phyloP scores from a whole-genome alignment of 2,113 vertebrate genomes.

The Amphilophus citrinellus region DNA sequence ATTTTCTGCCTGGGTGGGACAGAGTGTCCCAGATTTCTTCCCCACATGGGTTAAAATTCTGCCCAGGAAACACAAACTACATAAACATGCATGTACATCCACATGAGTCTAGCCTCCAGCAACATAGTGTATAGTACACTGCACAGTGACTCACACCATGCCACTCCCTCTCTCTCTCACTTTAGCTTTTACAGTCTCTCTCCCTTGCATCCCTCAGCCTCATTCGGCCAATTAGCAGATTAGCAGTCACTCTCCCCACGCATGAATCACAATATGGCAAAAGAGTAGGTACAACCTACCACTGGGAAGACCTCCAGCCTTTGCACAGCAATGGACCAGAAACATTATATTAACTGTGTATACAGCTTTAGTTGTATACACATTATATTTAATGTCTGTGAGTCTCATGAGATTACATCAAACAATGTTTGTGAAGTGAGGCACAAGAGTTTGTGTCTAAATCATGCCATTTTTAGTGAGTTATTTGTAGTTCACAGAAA shows the following conservation, averaged over 20 bases:
- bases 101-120: conserved; percentile 32
- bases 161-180: conserved; percentile 3
- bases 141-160: conserved; percentile 21
- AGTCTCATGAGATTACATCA: conserved; percentile 35
- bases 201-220: conserved; percentile 41
- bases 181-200: conserved; percentile 25
- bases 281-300: conserved; percentile 34
- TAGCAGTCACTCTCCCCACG: conserved; percentile 47
- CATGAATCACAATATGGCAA: conserved; percentile 61
- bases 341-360: conserved; percentile 19
- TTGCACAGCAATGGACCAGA: conserved; percentile 40
- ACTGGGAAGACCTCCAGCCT: conserved; percentile 33
- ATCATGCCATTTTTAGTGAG: conserved; percentile 29
- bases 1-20: conserved; percentile 32
- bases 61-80: conserved; percentile 57
- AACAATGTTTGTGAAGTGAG: conserved; percentile 36
- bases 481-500: conserved; percentile 29
- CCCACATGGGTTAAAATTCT: conserved; percentile 55
- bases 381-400: conserved; percentile 5
- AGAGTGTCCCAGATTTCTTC: conserved; percentile 61
- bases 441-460: conserved; percentile 17
- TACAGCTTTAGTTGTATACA: conserved; percentile 7
- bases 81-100: conserved; percentile 22
- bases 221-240: conserved; percentile 75
- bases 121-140: conserved; percentile 3